Evolutionary conservation across 2,888 invertebrate genomes (phyloP), one percentile per base, ranked within the genome.

Genomic region (Dyspetes luteomarginatus): DNA sequence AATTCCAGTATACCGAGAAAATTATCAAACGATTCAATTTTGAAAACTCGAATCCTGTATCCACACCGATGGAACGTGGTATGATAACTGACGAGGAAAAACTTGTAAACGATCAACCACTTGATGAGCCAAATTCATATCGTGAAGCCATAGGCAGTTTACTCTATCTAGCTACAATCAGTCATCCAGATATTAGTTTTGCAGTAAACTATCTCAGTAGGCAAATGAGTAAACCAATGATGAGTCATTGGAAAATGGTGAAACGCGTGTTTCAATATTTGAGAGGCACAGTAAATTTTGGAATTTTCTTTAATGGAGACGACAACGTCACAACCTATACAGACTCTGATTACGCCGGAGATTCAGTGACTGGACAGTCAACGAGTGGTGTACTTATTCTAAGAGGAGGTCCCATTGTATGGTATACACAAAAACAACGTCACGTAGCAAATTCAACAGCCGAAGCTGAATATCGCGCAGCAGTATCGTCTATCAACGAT

Each of bases 391-490:
- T 87, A 22, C 60, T 88, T 43, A 65, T 86, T 4, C 1, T 83
- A 17, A 58, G 82, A 69, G 87, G 86, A 82, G 88, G 86, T 5
- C 88, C 88, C 26, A 77, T 88, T 30, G 81, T 88, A 1, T 89
- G 87, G 87, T 79, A 67, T 19, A 19, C 84, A 0, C 81, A 84
- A 73, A 86, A 85, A 58, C 86, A 87, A 81, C 64, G 69, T 15
- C 45, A 52, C 43, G 74, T 77, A 77, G 80, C 85, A 62, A 81
- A 58, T n/a, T 88, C 87, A 4, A 85, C 87, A 55, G 87, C 87
- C n/a, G 87, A 88, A 81, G 88, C 87, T 4, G 87, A 89, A 67
- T 89, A 88, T 82, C 79, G 89, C 76, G 87, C 88, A 4, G 87
- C 87, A 22, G 87, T 86, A 3, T 82, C 84, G 5, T 62, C 83